These are phyloP conservation scores for Yoshiicerus persimilis DNA, from an alignment of 1,140 invertebrate genomes.

Conservation along the genomic window DNA sequence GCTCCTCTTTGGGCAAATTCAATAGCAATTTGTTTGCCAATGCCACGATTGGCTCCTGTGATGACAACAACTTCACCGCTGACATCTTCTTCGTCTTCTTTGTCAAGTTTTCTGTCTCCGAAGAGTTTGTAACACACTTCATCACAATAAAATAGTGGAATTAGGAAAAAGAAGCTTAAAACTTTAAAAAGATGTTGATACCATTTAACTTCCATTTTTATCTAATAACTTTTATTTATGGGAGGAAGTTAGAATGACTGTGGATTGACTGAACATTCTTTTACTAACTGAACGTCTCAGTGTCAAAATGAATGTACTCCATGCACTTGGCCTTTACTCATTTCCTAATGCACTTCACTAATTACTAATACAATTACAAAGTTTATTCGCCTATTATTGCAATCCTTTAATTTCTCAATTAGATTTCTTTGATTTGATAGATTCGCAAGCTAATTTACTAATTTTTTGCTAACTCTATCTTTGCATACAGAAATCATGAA, in stretches of 20 bases:
- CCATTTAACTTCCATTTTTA: neutral
- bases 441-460: no score
- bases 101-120: neutral
- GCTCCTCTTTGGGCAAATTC: constrained; percentile 54
- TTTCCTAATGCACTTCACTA: neutral
- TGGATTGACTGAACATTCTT: neutral
- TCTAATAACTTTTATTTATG: neutral
- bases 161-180: neutral
- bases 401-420: neutral
- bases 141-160: neutral
- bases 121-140: neutral
- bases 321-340: neutral
- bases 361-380: no score
- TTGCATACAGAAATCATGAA: neutral
- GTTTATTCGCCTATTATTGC: neutral
- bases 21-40: constrained; percentile 55
- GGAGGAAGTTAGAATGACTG: neutral
- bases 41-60: constrained; percentile 59
- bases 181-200: neutral
- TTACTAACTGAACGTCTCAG: neutral
- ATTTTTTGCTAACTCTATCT: no score
- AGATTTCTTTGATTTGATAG: no score
- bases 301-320: no score
- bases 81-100: constrained; percentile 24
- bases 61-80: constrained; percentile 62